Conservation (phyloP, 2,888 invertebrate genomes). For the Tortrix viridana region DNA sequence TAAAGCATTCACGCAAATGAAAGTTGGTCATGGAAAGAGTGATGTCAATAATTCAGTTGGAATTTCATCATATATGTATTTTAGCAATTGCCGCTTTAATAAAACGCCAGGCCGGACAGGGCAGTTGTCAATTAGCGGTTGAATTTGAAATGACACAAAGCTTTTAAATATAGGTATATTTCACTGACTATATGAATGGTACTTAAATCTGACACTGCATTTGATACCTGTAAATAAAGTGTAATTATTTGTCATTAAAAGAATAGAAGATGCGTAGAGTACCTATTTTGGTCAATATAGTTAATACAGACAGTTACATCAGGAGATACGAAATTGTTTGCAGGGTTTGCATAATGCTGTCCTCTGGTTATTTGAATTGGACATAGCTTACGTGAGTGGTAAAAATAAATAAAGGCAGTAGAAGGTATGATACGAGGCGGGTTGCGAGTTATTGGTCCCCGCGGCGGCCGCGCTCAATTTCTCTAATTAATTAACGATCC, state of each 20-base stretch:
- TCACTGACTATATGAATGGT: neutral
- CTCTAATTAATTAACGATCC: slow-evolving; percentile 85
- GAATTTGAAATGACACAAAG: slow-evolving; percentile 22
- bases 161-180: slow-evolving; percentile 15
- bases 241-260: neutral
- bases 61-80: slow-evolving; percentile 25
- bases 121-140: slow-evolving; percentile 29
- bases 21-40: slow-evolving; percentile 31
- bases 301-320: no score
- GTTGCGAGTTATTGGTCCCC: slow-evolving; percentile 83
- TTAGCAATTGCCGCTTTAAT: slow-evolving; percentile 32
- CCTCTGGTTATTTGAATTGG: slow-evolving; percentile 72
- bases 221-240: neutral
- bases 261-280: neutral
- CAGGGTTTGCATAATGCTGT: slow-evolving; percentile 56
- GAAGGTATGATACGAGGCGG: slow-evolving; percentile 81
- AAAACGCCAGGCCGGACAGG: slow-evolving; percentile 13
- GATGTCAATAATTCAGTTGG: slow-evolving; percentile 24
- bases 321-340: neutral
- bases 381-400: slow-evolving; percentile 82
- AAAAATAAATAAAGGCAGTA: slow-evolving; percentile 79
- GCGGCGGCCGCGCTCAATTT: slow-evolving; percentile 79
- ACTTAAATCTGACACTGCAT: slow-evolving; percentile 7
- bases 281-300: no score
- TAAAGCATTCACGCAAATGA: slow-evolving; percentile 35